Evolutionary conservation across 2,113 vertebrate genomes (phyloP).

Genomic region (Chlorodrepanis virens): DNA sequence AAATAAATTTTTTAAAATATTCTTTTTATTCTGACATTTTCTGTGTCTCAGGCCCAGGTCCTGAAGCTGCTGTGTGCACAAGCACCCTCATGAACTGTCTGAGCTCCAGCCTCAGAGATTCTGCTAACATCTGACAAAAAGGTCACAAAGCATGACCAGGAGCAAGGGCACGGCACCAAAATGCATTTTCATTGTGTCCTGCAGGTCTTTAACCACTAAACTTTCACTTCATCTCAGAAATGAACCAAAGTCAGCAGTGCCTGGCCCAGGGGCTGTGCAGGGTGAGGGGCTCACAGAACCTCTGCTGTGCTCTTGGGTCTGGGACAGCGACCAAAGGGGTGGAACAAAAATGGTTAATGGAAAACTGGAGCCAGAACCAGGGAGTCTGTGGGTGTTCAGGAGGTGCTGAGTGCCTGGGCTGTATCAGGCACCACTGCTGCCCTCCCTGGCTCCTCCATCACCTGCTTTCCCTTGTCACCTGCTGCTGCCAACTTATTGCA

Average conservation of each 20-base stretch:
- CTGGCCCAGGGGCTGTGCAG: neutral
- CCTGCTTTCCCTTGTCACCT: neutral
- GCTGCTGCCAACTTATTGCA: too few relatives aligned
- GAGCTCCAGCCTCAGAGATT: neutral
- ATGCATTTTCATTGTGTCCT: neutral
- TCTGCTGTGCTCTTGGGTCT: rapidly evolving
- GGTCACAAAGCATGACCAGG: neutral
- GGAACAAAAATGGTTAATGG: too few relatives aligned
- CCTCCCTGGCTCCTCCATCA: neutral
- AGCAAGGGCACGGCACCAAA: neutral
- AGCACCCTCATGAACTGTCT: rapidly evolving
- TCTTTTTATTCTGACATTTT: neutral
- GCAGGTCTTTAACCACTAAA: neutral
- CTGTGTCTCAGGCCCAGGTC: neutral
- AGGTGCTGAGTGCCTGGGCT: rapidly evolving
- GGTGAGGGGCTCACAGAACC: rapidly evolving
- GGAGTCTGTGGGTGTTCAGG: neutral
- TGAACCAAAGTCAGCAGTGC: neutral
- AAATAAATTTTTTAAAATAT: too few relatives aligned
- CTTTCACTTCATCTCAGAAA: neutral
- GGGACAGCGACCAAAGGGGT: neutral
- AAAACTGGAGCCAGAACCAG: neutral
- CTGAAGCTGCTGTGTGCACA: neutral
- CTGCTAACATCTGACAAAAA: neutral
- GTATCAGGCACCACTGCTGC: neutral